Conservation (phyloP, 1,140 invertebrate species). For the Pteromalus puparum region DNA sequence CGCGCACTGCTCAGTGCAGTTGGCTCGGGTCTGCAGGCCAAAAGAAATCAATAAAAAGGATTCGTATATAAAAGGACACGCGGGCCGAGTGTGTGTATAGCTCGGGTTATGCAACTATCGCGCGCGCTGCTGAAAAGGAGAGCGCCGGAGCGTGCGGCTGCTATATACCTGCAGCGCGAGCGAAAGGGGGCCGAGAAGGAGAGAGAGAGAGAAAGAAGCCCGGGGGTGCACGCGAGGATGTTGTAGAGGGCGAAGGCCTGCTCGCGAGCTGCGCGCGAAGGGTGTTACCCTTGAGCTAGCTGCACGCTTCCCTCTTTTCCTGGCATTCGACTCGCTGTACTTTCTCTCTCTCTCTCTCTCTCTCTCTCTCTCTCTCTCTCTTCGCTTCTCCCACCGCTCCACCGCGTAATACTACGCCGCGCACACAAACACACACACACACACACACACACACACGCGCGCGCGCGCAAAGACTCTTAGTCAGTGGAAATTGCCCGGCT, state of each 20-base stretch:
- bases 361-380: neutral
- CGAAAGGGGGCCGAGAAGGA: neutral
- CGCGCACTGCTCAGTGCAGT: neutral
- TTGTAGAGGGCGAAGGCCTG: constrained; percentile 6
- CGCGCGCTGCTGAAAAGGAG: neutral
- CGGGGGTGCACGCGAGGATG: constrained; percentile 31
- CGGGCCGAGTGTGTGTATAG: neutral
- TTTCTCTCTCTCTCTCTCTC: neutral
- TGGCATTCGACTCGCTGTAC: neutral
- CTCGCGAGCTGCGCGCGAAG: neutral
- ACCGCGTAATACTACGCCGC: neutral
- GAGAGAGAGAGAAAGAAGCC: neutral
- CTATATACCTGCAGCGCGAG: neutral
- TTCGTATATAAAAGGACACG: constrained; percentile 20
- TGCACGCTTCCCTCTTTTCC: neutral
- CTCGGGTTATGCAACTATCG: constrained; percentile 24
- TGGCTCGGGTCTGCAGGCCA: neutral
- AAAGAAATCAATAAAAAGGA: constrained; percentile 35
- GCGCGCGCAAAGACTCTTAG: too few relatives aligned
- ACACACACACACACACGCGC: neutral
- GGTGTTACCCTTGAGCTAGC: constrained; percentile 36
- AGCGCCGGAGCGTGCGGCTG: neutral
- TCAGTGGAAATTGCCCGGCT: constrained; percentile 23
- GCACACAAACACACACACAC: neutral
- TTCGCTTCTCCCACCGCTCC: too few relatives aligned